phyloP scores from a whole-genome alignment of 2,113 vertebrate species.

The Apeltes quadracus region DNA sequence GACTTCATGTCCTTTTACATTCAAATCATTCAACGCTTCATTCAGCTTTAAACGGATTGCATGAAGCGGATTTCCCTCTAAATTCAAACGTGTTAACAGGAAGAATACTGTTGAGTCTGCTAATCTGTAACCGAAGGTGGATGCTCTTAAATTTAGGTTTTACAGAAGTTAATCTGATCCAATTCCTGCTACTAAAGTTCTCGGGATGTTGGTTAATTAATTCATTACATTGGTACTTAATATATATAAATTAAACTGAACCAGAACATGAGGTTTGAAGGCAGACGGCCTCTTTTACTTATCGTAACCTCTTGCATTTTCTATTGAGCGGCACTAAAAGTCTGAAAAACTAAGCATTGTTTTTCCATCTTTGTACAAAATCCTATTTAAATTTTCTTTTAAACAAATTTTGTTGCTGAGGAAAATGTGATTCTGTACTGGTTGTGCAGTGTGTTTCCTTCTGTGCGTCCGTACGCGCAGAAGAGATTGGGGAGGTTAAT shows the following conservation, averaged over 20 bases:
- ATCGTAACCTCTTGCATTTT: constrained; percentile 10
- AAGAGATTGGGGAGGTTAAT: background rate
- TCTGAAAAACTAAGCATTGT: background rate
- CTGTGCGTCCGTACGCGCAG: background rate
- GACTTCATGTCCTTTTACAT: background rate
- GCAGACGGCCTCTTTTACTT: background rate
- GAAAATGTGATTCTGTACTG: background rate
- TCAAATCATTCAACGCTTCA: background rate
- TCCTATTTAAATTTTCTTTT: constrained; percentile 24
- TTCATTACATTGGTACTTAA: background rate
- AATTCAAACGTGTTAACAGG: background rate
- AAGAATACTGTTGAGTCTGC: background rate
- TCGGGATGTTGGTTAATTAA: constrained; percentile 9
- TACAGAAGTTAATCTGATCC: background rate
- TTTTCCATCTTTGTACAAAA: constrained; percentile 10
- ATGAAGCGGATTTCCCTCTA: background rate
- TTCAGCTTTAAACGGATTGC: background rate
- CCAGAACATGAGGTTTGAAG: background rate
- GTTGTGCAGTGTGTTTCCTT: background rate
- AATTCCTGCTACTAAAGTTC: background rate
- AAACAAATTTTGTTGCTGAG: background rate
- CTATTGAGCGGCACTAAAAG: constrained; percentile 31
- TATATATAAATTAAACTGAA: background rate
- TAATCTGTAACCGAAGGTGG: background rate
- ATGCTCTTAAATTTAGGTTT: constrained; percentile 6